phyloP scores from a whole-genome alignment of 2,888 invertebrate genomes.

The Trypoxylon attenuatum region DNA sequence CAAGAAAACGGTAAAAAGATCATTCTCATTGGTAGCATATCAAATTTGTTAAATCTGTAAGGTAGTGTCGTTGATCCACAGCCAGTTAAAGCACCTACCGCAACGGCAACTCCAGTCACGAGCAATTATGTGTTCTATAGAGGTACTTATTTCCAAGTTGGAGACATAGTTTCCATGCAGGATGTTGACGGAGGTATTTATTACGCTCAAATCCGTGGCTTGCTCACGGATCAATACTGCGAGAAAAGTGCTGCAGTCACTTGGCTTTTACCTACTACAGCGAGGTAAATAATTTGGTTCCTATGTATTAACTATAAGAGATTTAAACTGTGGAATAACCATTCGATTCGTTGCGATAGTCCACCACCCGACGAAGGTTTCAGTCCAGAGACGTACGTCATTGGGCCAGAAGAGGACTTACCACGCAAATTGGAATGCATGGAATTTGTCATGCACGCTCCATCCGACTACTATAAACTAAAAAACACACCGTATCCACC shows the following conservation, averaged over 20 bases:
- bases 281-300: conserved; percentile 72
- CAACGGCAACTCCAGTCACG: conserved; percentile 88
- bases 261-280: conserved; percentile 92
- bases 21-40: neutral
- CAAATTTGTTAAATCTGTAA: neutral
- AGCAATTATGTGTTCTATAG: conserved; percentile 87
- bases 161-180: conserved; percentile 91
- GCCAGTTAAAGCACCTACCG: conserved; percentile 87
- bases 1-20: conserved; percentile 78
- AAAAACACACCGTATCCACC: conserved; percentile 86
- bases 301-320: neutral
- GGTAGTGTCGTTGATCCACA: conserved; percentile 45
- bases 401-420: conserved; percentile 94
- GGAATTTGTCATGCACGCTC: conserved; percentile 95
- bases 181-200: conserved; percentile 86
- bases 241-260: conserved; percentile 94
- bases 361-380: conserved; percentile 87
- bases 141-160: conserved; percentile 89
- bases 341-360: conserved; percentile 70
- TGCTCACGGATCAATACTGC: conserved; percentile 93
- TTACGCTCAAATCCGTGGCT: conserved; percentile 92
- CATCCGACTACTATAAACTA: conserved; percentile 91
- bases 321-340: no score
- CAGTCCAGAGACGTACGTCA: conserved; percentile 91
- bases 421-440: conserved; percentile 89